These are phyloP conservation scores for Tenthredo notha DNA, from an alignment of 2,888 invertebrate species.

Conservation along the genomic window DNA sequence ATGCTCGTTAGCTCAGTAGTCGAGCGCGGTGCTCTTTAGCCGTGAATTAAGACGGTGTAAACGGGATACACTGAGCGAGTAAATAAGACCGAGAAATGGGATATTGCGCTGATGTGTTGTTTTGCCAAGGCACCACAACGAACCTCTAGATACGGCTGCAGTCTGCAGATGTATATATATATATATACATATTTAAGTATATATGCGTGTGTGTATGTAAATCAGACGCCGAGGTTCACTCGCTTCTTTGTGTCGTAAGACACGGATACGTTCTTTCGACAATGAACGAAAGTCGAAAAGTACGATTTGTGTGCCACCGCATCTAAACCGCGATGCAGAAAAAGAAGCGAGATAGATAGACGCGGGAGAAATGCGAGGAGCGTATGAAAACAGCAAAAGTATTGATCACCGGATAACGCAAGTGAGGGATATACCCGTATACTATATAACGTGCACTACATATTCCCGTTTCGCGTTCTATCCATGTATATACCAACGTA, in stretches of 20 bases:
- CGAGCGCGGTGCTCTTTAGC: not conserved
- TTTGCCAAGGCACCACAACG: not conserved
- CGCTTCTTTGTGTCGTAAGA: conserved; percentile 28
- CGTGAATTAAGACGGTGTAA: conserved; percentile 13
- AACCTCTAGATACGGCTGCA: not conserved
- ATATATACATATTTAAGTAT: not conserved
- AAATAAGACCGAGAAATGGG: conserved; percentile 20
- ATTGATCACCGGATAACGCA: conserved; percentile 50
- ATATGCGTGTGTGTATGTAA: not conserved
- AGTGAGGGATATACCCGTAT: conserved; percentile 26
- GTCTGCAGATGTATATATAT: not conserved
- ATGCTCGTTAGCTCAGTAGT: conserved; percentile 3
- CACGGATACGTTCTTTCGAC: not conserved
- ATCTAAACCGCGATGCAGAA: not conserved
- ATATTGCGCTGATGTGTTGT: not conserved
- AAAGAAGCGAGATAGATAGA: not conserved
- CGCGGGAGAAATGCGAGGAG: not conserved
- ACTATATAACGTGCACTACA: not conserved
- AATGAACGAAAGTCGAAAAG: conserved; percentile 2
- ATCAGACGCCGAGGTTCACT: not conserved
- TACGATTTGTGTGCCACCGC: conserved; percentile 12
- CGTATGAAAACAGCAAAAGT: conserved; percentile 51
- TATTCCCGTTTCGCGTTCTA: not conserved
- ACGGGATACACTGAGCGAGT: not conserved
- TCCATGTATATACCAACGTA: conserved; percentile 25